These are phyloP conservation scores for Ailuropoda melanoleuca DNA, from an alignment of 2,113 vertebrate genomes.

Conservation along the genomic window DNA sequence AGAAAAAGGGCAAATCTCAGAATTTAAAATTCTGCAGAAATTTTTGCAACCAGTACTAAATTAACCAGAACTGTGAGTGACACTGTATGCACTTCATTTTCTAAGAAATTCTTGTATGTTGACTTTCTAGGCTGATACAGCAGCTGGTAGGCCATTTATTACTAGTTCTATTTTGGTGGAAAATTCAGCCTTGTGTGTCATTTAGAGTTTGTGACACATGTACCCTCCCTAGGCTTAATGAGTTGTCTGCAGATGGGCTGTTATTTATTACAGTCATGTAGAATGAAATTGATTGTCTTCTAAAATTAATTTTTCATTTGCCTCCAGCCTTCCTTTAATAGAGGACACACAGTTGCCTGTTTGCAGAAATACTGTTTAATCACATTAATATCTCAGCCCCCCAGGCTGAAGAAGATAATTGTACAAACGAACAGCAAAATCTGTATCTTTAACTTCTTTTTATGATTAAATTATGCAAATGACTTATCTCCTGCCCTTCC, in stretches of 20 bases:
- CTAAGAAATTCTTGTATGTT: slow-evolving; percentile 52
- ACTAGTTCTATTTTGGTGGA: slow-evolving; percentile 79
- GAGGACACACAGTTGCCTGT: slow-evolving; percentile 91
- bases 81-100: slow-evolving; percentile 29
- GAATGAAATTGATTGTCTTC: slow-evolving; percentile 96
- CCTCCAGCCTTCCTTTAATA: slow-evolving; percentile 93
- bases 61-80: not conserved
- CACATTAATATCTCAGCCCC: slow-evolving; percentile 93
- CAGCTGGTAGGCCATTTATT: slow-evolving; percentile 79
- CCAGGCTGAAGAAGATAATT: slow-evolving; percentile 92
- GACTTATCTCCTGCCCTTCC: slow-evolving; percentile 91
- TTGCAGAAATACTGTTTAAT: slow-evolving; percentile 95
- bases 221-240: slow-evolving; percentile 90
- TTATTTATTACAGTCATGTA: slow-evolving; percentile 95
- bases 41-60: not conserved
- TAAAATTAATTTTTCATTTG: slow-evolving; percentile 96
- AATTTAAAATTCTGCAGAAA: slow-evolving; percentile 10
- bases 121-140: slow-evolving; percentile 60
- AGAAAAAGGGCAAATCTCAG: not conserved
- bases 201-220: slow-evolving; percentile 91
- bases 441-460: slow-evolving; percentile 94
- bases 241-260: slow-evolving; percentile 91
- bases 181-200: slow-evolving; percentile 86
- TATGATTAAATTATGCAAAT: slow-evolving; percentile 97
- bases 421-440: slow-evolving; percentile 94